Evolutionary conservation across 2,888 invertebrate genomes (phyloP), one percentile per base, ranked within the genome.

Genomic region (Timema podura): DNA sequence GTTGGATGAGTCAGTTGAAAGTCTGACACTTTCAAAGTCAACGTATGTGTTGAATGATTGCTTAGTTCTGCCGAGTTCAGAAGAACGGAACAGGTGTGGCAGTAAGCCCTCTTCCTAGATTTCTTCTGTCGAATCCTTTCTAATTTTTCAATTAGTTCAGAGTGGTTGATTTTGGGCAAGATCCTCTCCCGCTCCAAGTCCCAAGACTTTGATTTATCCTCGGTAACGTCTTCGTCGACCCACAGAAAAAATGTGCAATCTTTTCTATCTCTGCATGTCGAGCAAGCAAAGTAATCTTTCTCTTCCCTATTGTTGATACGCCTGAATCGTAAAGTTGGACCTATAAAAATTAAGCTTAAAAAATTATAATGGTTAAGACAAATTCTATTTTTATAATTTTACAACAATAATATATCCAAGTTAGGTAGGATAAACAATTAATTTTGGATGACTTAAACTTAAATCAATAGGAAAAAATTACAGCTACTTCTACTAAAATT

Each of bases 191-290:
- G 79, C 77, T 86, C 84, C 64, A 83, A 80, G 68, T 83, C 78
- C 86, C 87, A 87, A 6, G 69, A 65, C 64, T 83, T 74, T 68
- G 78, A 76, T 71, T 82, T 81, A 7, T 76, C 72, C 68, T 80
- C 77, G 13, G 78, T 77, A 3, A 81, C 80, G 75, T 86, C 84
- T 70, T 84, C 84, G 74, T 86, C 83, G 71, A 83, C 82, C 77
- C 81, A 82, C 46, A 90, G 84, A 76, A 88, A 90, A 78, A 93
- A 90, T 5, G 85, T 82, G 77, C 96, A 96, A 10, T 89, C 85
- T 77, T 91, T 91, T 73, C 89, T 85, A 77, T 92, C 90, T 70
- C 96, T 86, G 79, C 91, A 92, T 0, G 93, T 91, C 0, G 96
- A 89, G 80, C 96, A 96, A 0, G 91, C 90, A 80, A 85, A 96